Conservation (phyloP, 2,113 vertebrate genomes). For the Muscicapa adusta region DNA sequence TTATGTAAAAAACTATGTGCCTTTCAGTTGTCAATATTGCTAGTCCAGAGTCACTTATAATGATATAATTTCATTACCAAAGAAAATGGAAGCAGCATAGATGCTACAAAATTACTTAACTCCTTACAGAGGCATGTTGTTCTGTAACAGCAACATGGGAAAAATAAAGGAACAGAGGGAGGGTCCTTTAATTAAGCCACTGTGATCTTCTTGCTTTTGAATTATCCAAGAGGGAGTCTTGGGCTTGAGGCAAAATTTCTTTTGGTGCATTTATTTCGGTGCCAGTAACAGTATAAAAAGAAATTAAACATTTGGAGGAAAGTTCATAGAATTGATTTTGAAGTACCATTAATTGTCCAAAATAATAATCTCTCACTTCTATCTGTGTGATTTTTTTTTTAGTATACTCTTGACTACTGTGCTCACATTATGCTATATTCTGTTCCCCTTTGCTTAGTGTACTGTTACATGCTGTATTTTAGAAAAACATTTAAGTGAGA, state of each 20-base stretch:
- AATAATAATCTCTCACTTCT: neutral
- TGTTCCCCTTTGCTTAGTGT: neutral
- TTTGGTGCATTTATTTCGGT: slow-evolving; percentile 10
- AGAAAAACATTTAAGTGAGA: neutral
- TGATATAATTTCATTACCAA: neutral
- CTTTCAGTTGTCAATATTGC: neutral
- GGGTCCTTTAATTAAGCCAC: slow-evolving; percentile 46
- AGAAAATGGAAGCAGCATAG: neutral
- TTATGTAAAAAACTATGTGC: neutral
- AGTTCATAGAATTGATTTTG: neutral
- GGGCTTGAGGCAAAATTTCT: slow-evolving; percentile 39
- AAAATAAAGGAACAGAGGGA: neutral
- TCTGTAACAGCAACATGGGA: neutral
- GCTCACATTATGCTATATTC: neutral
- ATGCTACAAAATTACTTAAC: neutral
- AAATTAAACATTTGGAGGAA: slow-evolving; percentile 9
- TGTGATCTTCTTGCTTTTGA: slow-evolving; percentile 37
- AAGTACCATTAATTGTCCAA: neutral
- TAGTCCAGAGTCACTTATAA: neutral
- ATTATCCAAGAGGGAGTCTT: slow-evolving; percentile 48
- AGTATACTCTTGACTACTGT: neutral
- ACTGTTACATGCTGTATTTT: neutral
- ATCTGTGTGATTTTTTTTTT: neutral
- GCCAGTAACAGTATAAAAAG: slow-evolving; percentile 8
- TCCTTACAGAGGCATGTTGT: neutral